phyloP scores from a whole-genome alignment of 1,140 invertebrate species.

The Macrobrachium nipponense region DNA sequence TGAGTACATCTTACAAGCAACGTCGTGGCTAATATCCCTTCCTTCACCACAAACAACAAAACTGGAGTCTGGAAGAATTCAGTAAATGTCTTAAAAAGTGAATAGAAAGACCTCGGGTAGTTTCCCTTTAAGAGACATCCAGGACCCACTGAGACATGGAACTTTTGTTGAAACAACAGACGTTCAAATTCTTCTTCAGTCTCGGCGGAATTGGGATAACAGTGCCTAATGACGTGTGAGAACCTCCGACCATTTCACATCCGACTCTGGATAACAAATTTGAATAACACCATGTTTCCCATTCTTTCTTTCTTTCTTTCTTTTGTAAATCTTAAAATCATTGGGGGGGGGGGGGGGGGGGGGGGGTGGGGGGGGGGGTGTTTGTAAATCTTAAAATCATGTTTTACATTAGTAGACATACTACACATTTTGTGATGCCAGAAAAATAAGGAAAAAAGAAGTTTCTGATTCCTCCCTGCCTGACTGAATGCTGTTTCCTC shows the following conservation, averaged over 20 bases:
- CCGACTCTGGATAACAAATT: too few species aligned
- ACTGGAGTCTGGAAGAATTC: slow-evolving; percentile 38
- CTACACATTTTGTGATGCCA: too few species aligned
- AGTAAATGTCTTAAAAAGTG: slow-evolving; percentile 49
- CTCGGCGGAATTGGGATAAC: slow-evolving; percentile 53
- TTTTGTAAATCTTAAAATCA: too few species aligned
- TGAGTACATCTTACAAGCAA: background rate
- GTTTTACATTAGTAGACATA: too few species aligned
- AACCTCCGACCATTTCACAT: background rate
- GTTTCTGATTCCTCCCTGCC: too few species aligned
- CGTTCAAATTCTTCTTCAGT: slow-evolving; percentile 64
- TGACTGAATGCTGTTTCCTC: too few species aligned
- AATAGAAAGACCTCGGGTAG: slow-evolving; percentile 58
- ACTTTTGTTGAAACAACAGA: slow-evolving; percentile 54
- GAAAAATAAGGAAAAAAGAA: too few species aligned
- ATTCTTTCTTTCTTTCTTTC: too few species aligned
- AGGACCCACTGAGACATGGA: background rate
- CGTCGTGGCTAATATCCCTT: slow-evolving; percentile 36
- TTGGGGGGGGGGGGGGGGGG: too few species aligned
- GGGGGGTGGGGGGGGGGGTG: too few species aligned
- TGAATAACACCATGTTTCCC: too few species aligned
- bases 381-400: too few species aligned
- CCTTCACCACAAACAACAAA: slow-evolving; percentile 28
- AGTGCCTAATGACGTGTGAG: slow-evolving; percentile 58
- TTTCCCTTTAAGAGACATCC: slow-evolving; percentile 61